phyloP scores from a whole-genome alignment of 2,113 vertebrate species.

The crab-eating macaque (Macaca fascicularis) region DNA sequence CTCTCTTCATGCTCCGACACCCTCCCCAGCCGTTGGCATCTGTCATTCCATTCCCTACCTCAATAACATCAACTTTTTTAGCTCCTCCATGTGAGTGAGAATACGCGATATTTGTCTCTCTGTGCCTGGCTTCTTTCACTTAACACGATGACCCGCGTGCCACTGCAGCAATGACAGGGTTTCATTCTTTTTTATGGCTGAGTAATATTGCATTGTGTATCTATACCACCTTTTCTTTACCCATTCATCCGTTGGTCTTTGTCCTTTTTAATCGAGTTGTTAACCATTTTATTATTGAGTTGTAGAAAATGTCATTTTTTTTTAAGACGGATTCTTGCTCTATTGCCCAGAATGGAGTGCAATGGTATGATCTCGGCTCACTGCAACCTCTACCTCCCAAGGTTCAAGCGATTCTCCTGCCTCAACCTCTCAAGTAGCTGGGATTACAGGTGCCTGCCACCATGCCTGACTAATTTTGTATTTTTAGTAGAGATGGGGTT shows the following conservation, averaged over 20 bases:
- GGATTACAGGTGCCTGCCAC: too few species aligned
- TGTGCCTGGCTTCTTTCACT: neutral
- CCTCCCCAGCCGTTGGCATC: neutral
- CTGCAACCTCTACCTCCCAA: too few species aligned
- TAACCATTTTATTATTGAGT: neutral
- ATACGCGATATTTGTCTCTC: neutral
- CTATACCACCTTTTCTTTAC: neutral
- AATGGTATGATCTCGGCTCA: too few species aligned
- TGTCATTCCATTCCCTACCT: neutral
- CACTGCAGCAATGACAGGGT: neutral
- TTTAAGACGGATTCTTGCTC: too few species aligned
- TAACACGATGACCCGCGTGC: fast-evolving
- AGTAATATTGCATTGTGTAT: neutral
- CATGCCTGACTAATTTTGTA: too few species aligned
- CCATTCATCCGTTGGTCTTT: too few species aligned
- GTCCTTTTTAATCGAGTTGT: neutral
- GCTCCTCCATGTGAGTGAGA: neutral
- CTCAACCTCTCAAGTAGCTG: too few species aligned
- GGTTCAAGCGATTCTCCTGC: too few species aligned
- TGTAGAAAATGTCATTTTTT: neutral
- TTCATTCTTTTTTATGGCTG: neutral
- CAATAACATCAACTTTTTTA: neutral
- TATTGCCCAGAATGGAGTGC: too few species aligned
- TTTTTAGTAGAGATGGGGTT: neutral
- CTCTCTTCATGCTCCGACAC: neutral